phyloP scores from a whole-genome alignment of 2,113 vertebrate genomes.

The Anarhynchus alexandrinus region DNA sequence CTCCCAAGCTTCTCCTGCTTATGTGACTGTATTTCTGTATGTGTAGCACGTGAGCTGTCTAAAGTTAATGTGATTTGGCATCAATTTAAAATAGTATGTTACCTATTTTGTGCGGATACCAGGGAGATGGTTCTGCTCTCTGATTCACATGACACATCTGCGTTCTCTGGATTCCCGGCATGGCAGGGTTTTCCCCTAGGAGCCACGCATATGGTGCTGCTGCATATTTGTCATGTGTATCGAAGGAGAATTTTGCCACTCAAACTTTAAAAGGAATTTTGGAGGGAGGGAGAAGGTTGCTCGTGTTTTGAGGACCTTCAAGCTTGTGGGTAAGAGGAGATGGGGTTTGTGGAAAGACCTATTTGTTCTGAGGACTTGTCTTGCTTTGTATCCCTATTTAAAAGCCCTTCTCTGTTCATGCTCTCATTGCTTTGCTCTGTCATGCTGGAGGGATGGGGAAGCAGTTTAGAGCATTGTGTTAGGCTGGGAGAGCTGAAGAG shows the following conservation, averaged over 20 bases:
- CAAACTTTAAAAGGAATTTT: neutral
- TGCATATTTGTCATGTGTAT: neutral
- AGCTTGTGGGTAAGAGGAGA: neutral
- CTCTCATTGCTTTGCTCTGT: constrained; percentile 48
- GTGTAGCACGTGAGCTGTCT: constrained; percentile 9
- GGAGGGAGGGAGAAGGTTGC: neutral
- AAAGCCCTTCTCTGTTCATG: constrained; percentile 21
- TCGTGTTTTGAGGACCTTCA: neutral
- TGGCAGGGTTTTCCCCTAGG: neutral
- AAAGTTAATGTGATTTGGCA: neutral
- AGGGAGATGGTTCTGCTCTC: neutral
- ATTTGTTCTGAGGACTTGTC: constrained; percentile 9
- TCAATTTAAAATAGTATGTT: neutral
- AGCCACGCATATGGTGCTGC: neutral
- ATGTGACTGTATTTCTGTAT: constrained; percentile 36
- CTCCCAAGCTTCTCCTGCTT: constrained; percentile 33
- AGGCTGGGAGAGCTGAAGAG: neutral
- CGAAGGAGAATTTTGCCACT: neutral
- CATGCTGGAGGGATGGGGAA: neutral
- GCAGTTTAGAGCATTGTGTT: neutral
- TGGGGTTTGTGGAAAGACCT: neutral
- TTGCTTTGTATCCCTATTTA: constrained; percentile 5
- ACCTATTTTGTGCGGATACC: neutral
- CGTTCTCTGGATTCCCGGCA: neutral
- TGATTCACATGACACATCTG: neutral